These are phyloP conservation scores for Clusia tigrina DNA, from an alignment of 2,888 invertebrate species.

Conservation along the genomic window DNA sequence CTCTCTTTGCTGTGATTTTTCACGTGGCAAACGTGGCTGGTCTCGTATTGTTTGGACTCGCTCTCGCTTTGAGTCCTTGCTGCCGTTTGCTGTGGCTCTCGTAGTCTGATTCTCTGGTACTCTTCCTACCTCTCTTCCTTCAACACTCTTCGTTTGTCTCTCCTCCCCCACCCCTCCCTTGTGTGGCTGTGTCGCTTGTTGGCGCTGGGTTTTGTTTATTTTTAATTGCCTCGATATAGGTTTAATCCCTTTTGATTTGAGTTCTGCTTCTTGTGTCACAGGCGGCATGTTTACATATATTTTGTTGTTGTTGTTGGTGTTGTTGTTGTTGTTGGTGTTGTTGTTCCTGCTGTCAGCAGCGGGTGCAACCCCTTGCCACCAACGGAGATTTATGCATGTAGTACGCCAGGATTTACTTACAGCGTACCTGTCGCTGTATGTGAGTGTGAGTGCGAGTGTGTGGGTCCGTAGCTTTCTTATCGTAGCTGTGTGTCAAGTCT, in stretches of 20 bases:
- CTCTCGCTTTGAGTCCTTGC: not conserved
- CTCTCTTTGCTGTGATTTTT: not conserved
- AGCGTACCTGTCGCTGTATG: not conserved
- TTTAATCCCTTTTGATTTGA: slow-evolving; percentile 20
- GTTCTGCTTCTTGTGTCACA: slow-evolving; percentile 7
- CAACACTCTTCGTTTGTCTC: not conserved
- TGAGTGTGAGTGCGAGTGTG: slow-evolving; percentile 19
- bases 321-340: too few relatives aligned
- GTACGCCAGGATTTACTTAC: not conserved
- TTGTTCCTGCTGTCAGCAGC: not conserved
- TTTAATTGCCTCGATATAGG: slow-evolving; percentile 1
- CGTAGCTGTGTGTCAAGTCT: slow-evolving; percentile 22
- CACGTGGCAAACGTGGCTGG: too few relatives aligned
- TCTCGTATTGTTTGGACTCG: too few relatives aligned
- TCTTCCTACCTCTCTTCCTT: not conserved
- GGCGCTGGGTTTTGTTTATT: not conserved
- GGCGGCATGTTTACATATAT: slow-evolving; percentile 11
- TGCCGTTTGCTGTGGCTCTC: not conserved
- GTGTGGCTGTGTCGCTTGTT: not conserved
- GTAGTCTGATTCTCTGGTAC: too few relatives aligned
- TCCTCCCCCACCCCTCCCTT: not conserved
- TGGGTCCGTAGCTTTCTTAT: too few relatives aligned
- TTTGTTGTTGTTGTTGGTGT: too few relatives aligned
- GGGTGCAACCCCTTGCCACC: slow-evolving; percentile 1
- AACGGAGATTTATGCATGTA: not conserved